phyloP scores from a whole-genome alignment of 2,797 vertebrate species.

The Heterohyrax brucei region DNA sequence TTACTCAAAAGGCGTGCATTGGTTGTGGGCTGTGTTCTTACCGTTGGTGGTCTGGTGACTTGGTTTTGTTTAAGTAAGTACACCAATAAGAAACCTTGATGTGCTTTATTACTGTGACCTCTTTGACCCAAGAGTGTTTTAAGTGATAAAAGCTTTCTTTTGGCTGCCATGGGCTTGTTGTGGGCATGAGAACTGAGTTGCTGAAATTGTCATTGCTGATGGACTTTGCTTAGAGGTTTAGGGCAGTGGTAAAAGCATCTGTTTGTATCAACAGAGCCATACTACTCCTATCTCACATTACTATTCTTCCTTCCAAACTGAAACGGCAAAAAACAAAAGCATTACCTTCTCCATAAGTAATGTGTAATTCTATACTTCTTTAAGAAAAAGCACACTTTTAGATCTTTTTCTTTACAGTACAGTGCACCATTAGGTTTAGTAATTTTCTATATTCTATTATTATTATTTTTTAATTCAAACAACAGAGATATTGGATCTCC shows the following conservation, averaged over 20 bases:
- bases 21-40: not conserved
- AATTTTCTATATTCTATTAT: constrained; percentile 41
- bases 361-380: not conserved
- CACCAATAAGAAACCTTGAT: constrained; percentile 32
- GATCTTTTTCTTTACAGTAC: constrained; percentile 67
- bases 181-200: not conserved
- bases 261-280: not conserved
- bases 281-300: not conserved
- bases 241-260: not conserved
- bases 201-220: not conserved
- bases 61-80: constrained; percentile 49
- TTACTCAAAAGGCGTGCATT: constrained; percentile 3
- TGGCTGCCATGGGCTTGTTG: not conserved
- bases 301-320: constrained; percentile 27
- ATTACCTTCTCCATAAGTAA: not conserved
- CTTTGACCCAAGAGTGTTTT: constrained; percentile 27
- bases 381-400: not conserved
- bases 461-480: constrained; percentile 52
- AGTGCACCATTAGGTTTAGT: not conserved
- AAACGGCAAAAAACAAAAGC: constrained; percentile 37
- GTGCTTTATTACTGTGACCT: not conserved
- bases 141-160: not conserved
- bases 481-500: constrained; percentile 74
- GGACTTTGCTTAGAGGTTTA: not conserved
- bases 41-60: not conserved